These are phyloP conservation scores for Florisuga fusca DNA, from an alignment of 2,797 vertebrate species.

Conservation along the genomic window DNA sequence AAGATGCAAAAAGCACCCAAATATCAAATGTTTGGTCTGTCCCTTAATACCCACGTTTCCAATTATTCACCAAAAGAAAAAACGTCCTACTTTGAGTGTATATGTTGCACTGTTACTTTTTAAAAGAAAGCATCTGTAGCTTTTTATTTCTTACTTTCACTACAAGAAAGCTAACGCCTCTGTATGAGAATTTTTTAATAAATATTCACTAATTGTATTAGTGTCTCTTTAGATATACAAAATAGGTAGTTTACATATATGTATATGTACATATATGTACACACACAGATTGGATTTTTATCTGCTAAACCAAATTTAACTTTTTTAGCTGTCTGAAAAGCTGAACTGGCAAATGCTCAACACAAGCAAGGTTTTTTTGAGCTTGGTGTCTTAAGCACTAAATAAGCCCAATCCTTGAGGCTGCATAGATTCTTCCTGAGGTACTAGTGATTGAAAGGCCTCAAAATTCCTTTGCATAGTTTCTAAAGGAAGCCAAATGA, in stretches of 20 bases:
- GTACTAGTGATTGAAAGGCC: not conserved
- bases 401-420: not conserved
- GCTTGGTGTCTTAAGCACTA: not conserved
- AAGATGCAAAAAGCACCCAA: not conserved
- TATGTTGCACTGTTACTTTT: not conserved
- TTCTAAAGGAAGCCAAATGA: not conserved
- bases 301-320: not conserved
- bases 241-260: not conserved
- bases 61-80: not conserved
- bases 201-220: not conserved
- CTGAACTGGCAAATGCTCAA: not conserved
- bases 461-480: not conserved
- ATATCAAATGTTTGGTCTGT: not conserved
- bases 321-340: not conserved
- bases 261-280: not conserved
- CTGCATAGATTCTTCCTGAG: not conserved
- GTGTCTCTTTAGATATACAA: not conserved
- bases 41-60: not conserved
- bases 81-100: not conserved
- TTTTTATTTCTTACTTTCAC: not conserved
- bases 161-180: not conserved
- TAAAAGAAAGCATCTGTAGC: not conserved
- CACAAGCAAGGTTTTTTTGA: not conserved
- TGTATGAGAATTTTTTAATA: not conserved
- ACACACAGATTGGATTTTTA: not conserved